Percentiles rank a stretch among this genome's conserved stretches.
phyloP scores from a whole-genome alignment of 2,888 invertebrate species.

The Drosophila cracens region DNA sequence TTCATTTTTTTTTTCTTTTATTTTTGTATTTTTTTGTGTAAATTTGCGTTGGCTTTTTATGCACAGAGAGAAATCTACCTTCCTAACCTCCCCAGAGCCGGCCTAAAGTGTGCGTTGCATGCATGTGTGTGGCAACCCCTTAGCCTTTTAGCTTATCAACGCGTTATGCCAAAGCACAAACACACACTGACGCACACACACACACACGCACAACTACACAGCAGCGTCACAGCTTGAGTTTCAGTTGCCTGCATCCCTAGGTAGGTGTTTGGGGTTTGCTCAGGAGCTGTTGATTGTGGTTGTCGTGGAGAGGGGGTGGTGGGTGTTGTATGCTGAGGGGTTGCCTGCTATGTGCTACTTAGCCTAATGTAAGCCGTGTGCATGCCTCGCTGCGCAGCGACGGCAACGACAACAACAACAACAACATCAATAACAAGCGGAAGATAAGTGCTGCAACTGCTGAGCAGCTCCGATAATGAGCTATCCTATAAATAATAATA shows the following conservation, averaged over 20 bases:
- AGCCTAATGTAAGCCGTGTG: constrained; percentile 78
- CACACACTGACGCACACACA: constrained; percentile 31
- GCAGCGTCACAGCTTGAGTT: constrained; percentile 23
- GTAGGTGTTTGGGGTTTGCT: constrained; percentile 44
- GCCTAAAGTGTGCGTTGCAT: constrained; percentile 14
- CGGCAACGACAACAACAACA: constrained; percentile 52
- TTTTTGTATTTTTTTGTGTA: constrained; percentile 33
- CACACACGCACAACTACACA: constrained; percentile 14
- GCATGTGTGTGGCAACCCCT: constrained; percentile 54
- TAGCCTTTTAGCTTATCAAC: constrained; percentile 76
- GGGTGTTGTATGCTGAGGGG: not conserved
- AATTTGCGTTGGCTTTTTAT: constrained; percentile 48
- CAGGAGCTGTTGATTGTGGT: constrained; percentile 27
- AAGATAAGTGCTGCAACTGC: not conserved
- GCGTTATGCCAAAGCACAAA: constrained; percentile 67
- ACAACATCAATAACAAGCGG: constrained; percentile 48
- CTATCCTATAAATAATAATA: constrained; percentile 24
- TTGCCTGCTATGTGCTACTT: constrained; percentile 65
- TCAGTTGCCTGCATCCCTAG: constrained; percentile 43
- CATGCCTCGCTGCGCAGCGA: constrained; percentile 73
- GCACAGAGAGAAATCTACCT: constrained; percentile 19
- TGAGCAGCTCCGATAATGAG: not conserved
- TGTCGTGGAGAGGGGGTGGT: not conserved
- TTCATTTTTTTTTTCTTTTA: constrained; percentile 41
- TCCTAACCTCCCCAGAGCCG: not conserved